Percentiles rank a stretch among this genome's conserved stretches.
Evolutionary conservation across 2,113 vertebrate species (phyloP).

Genomic region (Hydrolagus affinis): DNA sequence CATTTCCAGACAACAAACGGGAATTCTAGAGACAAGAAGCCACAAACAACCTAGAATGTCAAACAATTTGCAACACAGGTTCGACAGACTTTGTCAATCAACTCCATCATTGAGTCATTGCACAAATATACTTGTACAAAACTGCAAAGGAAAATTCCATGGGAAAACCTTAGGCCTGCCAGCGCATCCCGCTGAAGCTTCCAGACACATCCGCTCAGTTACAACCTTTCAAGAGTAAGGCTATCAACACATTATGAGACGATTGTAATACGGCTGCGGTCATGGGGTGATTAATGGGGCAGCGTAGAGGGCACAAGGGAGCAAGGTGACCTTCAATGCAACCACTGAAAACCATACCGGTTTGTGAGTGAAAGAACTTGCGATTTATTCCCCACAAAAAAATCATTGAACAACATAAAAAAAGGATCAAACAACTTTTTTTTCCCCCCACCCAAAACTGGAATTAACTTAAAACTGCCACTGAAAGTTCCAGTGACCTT

Average conservation of each 20-base stretch:
- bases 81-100: background rate
- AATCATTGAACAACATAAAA: background rate
- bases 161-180: background rate
- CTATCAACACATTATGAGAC: background rate
- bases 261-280: background rate
- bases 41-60: background rate
- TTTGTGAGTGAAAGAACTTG: background rate
- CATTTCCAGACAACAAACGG: background rate
- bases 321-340: background rate
- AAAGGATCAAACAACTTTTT: background rate
- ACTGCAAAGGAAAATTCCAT: background rate
- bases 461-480: too few relatives aligned
- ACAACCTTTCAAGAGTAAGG: background rate
- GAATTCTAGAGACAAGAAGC: background rate
- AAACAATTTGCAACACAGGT: background rate
- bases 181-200: background rate
- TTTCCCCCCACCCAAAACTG: too few relatives aligned
- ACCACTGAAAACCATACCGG: background rate
- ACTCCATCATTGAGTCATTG: background rate
- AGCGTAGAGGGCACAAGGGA: background rate
- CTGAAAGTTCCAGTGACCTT: too few relatives aligned
- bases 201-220: background rate
- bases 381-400: too few relatives aligned
- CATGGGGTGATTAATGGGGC: background rate
- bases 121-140: background rate